These are phyloP conservation scores for Stramonita haemastoma DNA, from an alignment of 2,888 invertebrate genomes.

Conservation along the genomic window DNA sequence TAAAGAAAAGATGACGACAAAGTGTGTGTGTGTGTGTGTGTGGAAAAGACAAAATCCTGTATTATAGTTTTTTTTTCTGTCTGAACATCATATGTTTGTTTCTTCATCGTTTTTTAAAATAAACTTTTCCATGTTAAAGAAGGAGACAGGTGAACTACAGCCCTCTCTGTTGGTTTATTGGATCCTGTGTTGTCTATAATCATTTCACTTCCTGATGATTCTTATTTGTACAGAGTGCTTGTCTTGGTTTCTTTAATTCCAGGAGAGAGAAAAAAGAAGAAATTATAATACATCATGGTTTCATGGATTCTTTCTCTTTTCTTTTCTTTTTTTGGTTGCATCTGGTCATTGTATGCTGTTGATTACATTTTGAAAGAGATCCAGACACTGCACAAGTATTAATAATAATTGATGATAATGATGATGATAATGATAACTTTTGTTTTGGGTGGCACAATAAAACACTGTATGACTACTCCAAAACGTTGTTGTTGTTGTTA, in stretches of 20 bases:
- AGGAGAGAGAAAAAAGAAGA: too few species aligned
- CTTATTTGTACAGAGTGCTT: neutral
- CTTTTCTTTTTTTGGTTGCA: neutral
- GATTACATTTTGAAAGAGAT: neutral
- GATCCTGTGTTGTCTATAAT: neutral
- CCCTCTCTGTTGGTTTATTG: neutral
- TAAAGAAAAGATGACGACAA: too few species aligned
- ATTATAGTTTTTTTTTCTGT: neutral
- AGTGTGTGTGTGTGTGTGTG: too few species aligned
- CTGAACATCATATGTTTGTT: neutral
- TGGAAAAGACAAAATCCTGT: too few species aligned
- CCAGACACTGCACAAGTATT: conserved; percentile 28
- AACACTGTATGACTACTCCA: conserved; percentile 4
- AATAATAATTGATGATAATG: neutral
- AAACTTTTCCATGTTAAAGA: neutral
- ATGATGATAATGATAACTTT: neutral
- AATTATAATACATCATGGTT: neutral
- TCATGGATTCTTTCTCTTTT: too few species aligned
- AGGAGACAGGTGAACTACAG: neutral
- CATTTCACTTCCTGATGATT: neutral
- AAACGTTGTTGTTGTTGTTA: neutral
- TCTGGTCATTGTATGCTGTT: conserved; percentile 16
- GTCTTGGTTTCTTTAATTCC: neutral
- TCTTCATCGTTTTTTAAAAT: neutral
- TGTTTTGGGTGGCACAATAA: conserved; percentile 23